Percentiles rank a stretch among this genome's conserved stretches.
phyloP scores from a whole-genome alignment of 1,140 invertebrate species.

The Phymorhynchus buccinoides region DNA sequence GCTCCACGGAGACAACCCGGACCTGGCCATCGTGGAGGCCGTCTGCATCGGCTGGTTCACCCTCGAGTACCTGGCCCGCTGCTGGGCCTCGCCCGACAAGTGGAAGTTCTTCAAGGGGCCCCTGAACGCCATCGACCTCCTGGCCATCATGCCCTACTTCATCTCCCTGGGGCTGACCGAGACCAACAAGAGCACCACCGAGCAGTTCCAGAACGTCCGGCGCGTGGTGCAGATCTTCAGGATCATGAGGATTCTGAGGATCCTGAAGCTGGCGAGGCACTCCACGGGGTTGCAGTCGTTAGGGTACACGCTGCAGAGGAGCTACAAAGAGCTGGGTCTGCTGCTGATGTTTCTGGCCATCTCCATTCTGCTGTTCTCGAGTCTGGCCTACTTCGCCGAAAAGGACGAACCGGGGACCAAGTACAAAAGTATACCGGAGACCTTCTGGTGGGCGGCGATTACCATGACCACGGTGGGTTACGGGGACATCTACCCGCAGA shows the following conservation, averaged over 20 bases:
- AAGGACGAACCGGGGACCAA: slow-evolving; percentile 96
- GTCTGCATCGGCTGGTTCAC: slow-evolving; percentile 99
- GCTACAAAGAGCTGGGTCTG: slow-evolving; percentile 98
- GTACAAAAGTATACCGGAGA: slow-evolving; percentile 98
- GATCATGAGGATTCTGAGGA: slow-evolving; percentile 98
- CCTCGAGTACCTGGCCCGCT: slow-evolving; percentile 96
- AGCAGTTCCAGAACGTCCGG: slow-evolving; percentile 74
- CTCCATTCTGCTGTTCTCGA: slow-evolving; percentile 99
- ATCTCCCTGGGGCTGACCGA: slow-evolving; percentile 74
- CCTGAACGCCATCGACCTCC: slow-evolving; percentile 97
- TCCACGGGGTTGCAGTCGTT: slow-evolving; percentile 98
- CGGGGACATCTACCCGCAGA: slow-evolving; percentile 87
- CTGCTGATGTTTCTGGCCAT: slow-evolving; percentile 99
- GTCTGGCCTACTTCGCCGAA: slow-evolving; percentile 98
- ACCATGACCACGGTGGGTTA: slow-evolving; percentile 99
- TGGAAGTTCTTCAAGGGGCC: slow-evolving; percentile 99
- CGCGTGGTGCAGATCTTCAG: slow-evolving; percentile 96
- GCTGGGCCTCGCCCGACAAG: slow-evolving; percentile 98
- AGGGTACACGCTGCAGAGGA: slow-evolving; percentile 98
- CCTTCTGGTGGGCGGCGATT: slow-evolving; percentile 93
- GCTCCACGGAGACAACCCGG: slow-evolving; percentile 62
- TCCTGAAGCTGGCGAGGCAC: slow-evolving; percentile 98
- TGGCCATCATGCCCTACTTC: slow-evolving; percentile 98
- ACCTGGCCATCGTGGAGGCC: slow-evolving; percentile 82
- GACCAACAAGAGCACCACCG: slow-evolving; percentile 73